phyloP scores from a whole-genome alignment of 2,797 vertebrate genomes.

The Mergus octosetaceus region DNA sequence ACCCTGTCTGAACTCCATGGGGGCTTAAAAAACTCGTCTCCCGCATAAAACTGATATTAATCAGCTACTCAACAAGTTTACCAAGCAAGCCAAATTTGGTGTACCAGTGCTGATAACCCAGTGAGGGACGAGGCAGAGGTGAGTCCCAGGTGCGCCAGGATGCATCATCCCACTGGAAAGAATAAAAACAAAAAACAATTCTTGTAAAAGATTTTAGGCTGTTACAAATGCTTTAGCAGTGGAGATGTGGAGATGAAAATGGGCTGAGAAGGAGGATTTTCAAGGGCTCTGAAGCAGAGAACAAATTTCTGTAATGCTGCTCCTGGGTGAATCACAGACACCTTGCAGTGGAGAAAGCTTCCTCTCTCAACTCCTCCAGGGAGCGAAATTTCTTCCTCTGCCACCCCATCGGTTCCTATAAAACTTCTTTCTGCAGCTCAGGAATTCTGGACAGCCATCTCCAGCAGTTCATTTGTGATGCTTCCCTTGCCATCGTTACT shows the following conservation, averaged over 20 bases:
- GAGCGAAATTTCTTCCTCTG: background rate
- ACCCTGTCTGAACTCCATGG: background rate
- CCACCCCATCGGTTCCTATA: background rate
- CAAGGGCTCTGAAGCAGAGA: background rate
- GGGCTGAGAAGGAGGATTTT: too few relatives aligned
- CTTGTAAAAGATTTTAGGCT: background rate
- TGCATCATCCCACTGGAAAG: background rate
- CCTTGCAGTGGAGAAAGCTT: background rate
- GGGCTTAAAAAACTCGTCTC: background rate
- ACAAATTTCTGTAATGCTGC: background rate
- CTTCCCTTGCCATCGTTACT: background rate
- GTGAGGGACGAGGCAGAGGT: background rate
- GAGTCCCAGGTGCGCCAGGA: background rate
- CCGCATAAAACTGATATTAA: background rate
- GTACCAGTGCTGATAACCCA: background rate
- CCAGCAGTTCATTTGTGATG: slow-evolving; percentile 25
- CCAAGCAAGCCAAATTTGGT: background rate
- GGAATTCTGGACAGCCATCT: background rate
- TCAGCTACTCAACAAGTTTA: background rate
- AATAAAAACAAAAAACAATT: background rate
- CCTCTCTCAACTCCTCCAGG: background rate
- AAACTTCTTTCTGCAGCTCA: background rate
- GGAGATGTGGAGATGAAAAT: background rate
- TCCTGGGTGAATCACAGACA: background rate
- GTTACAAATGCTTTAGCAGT: background rate